Evolutionary conservation across 2,113 vertebrate species (phyloP).

Genomic region (Craseonycteris thonglongyai): DNA sequence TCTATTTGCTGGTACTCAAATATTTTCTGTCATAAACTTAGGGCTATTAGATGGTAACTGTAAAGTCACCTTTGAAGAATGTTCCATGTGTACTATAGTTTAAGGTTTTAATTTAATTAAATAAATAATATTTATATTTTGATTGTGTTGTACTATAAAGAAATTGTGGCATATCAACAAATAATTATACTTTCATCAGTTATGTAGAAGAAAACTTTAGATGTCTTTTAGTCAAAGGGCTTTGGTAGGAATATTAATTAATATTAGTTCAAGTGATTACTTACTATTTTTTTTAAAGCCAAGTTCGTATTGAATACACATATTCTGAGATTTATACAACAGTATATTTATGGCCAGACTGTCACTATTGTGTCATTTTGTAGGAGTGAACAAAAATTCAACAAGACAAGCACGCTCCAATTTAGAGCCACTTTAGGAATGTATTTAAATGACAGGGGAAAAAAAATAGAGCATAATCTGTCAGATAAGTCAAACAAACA

Average conservation of each 20-base stretch:
- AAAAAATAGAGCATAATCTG: not conserved
- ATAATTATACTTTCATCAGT: not conserved
- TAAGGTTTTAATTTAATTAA: not conserved
- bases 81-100: not conserved
- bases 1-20: not conserved
- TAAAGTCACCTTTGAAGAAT: not conserved
- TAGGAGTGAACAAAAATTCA: conserved; percentile 52
- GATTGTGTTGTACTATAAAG: not conserved
- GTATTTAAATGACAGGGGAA: conserved; percentile 18
- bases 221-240: not conserved
- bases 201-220: not conserved
- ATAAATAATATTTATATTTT: conserved; percentile 8
- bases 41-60: not conserved
- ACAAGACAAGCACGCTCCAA: not conserved
- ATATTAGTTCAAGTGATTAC: not conserved
- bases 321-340: conserved; percentile 31
- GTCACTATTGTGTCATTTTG: conserved; percentile 22
- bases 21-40: not conserved
- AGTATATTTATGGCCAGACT: conserved; percentile 47
- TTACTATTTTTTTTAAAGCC: conserved; percentile 29
- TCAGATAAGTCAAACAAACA: conserved; percentile 32
- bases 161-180: not conserved
- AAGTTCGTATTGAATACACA: not conserved
- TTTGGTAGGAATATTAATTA: not conserved
- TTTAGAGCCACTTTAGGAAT: conserved; percentile 28